Percentiles rank a stretch among this genome's conserved stretches.
These are phyloP conservation scores for Copidosoma floridanum DNA, from an alignment of 1,140 invertebrate genomes.

Conservation along the genomic window DNA sequence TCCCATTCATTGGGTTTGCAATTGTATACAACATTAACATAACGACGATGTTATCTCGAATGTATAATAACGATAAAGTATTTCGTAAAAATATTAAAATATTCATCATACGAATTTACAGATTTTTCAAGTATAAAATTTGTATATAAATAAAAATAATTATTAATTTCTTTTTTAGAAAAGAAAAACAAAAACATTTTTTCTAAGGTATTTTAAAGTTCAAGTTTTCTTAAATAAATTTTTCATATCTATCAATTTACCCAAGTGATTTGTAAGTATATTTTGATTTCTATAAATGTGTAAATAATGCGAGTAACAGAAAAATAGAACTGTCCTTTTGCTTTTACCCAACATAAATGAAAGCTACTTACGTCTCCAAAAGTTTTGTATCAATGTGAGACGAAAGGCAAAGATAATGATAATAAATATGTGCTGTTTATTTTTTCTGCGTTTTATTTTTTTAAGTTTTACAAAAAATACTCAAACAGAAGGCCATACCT, in stretches of 20 bases:
- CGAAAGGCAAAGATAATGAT: conserved; percentile 8
- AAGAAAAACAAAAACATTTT: too few relatives aligned
- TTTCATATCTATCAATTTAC: conserved; percentile 10
- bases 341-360: too few relatives aligned
- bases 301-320: conserved; percentile 24
- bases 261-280: conserved; percentile 18
- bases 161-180: conserved; percentile 5
- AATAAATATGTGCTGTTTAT: too few relatives aligned
- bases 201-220: too few relatives aligned
- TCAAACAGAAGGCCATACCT: conserved; percentile 18
- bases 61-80: background rate
- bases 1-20: conserved; percentile 12
- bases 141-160: conserved; percentile 5
- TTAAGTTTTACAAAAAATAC: conserved; percentile 16
- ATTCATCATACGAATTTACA: background rate
- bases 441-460: too few relatives aligned
- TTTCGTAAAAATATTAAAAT: conserved; percentile 10
- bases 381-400: conserved; percentile 3
- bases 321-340: conserved; percentile 10
- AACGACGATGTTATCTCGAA: conserved; percentile 4
- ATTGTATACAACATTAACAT: conserved; percentile 22
- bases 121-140: background rate
- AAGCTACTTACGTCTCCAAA: too few relatives aligned
- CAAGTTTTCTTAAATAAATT: conserved; percentile 4
- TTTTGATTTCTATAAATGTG: conserved; percentile 23